Conservation (phyloP, 2,113 vertebrate genomes). For the Meriones unguiculatus region DNA sequence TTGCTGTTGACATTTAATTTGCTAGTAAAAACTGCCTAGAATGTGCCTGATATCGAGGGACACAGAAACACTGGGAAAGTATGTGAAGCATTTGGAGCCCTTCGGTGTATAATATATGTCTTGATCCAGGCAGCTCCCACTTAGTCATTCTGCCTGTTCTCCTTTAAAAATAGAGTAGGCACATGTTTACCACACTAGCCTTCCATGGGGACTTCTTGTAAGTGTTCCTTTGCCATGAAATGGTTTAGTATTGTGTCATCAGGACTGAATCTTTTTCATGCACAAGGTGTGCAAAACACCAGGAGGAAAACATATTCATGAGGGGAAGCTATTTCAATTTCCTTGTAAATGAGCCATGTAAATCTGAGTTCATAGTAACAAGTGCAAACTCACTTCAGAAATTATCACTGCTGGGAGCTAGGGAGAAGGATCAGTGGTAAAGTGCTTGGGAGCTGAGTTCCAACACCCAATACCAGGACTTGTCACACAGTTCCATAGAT, state of each 20-base stretch:
- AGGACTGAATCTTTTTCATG: constrained; percentile 13
- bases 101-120: background rate
- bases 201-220: background rate
- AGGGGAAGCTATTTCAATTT: background rate
- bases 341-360: background rate
- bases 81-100: background rate
- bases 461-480: background rate
- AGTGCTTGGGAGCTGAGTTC: background rate
- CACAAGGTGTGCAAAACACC: background rate
- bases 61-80: background rate
- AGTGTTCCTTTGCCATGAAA: background rate
- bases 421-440: background rate
- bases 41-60: background rate
- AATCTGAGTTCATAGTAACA: background rate
- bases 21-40: background rate
- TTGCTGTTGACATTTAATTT: background rate
- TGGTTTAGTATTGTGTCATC: constrained; percentile 12
- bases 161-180: background rate
- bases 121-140: background rate
- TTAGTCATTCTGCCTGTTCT: constrained; percentile 32
- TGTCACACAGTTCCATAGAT: background rate
- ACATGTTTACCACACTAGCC: background rate
- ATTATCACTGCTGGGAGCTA: background rate
- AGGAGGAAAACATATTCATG: background rate
- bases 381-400: background rate